Evolutionary conservation across 2,797 vertebrate genomes (phyloP), one percentile per base, ranked within the genome.

Genomic region (Sarcoramphus papa): DNA sequence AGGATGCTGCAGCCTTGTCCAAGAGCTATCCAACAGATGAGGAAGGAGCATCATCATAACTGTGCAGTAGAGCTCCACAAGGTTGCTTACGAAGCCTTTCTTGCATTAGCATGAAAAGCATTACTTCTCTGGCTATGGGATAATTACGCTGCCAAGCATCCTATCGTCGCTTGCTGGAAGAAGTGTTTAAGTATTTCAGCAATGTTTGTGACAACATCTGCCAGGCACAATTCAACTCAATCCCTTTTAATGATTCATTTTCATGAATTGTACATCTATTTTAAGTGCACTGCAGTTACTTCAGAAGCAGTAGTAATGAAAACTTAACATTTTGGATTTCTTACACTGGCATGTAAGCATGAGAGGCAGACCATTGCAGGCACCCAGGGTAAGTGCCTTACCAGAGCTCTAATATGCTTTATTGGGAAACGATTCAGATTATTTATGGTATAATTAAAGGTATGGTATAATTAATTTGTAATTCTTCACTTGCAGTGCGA

Each of bases 151-250:
- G 72, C 84, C 75, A 65, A 88, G 91, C 37, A 33, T 73, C 64
- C 64, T 22, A 31, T 74, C 3, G 0, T 60, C 3, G 4, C 48
- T 78, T 57, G 68, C 81, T 96, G 60, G 60, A 93, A 96, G 67
- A 92, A 96, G 48, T 43, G 57, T 88, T 94, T 67, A 75, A 96
- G 92, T 83, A 93, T 78, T 94, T 91, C 82, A 94, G 78, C 78
- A 68, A 64, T 85, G 85, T 88, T 92, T 96, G 93, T 93, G 87
- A 92, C 92, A 95, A 94, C 89, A 96, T 96, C 95, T 93, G 95
- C 89, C 92, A 83, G 84, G 84, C 84, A 85, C 85, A 90, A 94
- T 94, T 85, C 87, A 83, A 90, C n/a, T 89, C 91, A 90, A 19
- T 82, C 62, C 87, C 60, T 91, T 94, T 95, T 83, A 96, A 97